phyloP scores from a whole-genome alignment of 2,888 invertebrate species.

The Agapostemon virescens region DNA sequence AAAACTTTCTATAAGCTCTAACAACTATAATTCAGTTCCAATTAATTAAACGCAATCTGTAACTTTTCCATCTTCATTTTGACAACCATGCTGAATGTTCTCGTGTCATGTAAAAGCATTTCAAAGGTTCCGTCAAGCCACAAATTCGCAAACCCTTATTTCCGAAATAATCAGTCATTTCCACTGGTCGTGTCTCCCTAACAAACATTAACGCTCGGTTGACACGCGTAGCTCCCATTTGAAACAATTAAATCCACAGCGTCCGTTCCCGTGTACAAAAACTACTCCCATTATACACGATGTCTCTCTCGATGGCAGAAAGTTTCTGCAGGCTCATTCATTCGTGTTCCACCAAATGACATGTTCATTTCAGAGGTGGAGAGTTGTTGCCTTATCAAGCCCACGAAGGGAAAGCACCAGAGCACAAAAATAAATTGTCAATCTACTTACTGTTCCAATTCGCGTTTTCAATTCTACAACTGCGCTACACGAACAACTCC shows the following conservation, averaged over 20 bases:
- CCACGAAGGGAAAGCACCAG: neutral
- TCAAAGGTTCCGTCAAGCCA: neutral
- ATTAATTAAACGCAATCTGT: neutral
- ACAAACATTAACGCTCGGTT: constrained; percentile 2
- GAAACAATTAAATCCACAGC: constrained; percentile 26
- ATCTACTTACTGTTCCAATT: neutral
- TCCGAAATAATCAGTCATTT: constrained; percentile 36
- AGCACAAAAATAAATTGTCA: neutral
- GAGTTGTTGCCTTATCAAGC: constrained; percentile 1
- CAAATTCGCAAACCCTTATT: neutral
- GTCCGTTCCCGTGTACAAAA: neutral
- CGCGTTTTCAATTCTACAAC: neutral
- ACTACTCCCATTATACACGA: constrained; percentile 7
- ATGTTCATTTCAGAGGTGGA: neutral
- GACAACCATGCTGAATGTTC: neutral
- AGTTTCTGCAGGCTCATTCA: constrained; percentile 1
- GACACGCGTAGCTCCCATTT: constrained; percentile 21
- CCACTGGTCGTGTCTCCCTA: constrained; percentile 22
- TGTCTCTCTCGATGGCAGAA: constrained; percentile 3
- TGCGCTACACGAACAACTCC: neutral
- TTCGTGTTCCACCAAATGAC: neutral
- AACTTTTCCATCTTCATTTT: too few species aligned
- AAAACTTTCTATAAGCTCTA: neutral
- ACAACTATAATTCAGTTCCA: neutral
- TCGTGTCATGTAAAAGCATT: neutral